Conservation (phyloP, 1,140 invertebrate species). For the Meloidogyne chitwoodi region DNA sequence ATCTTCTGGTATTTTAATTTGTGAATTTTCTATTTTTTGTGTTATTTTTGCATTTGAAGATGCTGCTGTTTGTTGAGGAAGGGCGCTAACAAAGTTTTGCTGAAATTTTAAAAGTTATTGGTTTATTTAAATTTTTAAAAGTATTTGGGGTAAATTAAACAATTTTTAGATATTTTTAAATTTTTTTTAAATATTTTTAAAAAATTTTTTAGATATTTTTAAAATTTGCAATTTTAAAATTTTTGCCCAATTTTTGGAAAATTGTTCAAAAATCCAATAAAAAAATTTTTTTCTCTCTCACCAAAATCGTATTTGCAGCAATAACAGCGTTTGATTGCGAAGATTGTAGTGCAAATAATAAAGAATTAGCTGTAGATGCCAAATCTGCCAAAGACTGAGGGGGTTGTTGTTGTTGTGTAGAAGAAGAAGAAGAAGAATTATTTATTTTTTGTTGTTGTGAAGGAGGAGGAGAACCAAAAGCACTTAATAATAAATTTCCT, state of each 20-base stretch:
- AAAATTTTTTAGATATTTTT: no score
- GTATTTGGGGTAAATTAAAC: neutral
- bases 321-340: conserved; percentile 16
- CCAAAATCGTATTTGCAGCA: conserved; percentile 16
- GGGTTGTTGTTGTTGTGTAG: neutral
- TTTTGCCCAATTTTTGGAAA: neutral
- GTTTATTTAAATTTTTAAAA: neutral
- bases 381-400: conserved; percentile 13
- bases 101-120: neutral
- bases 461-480: neutral
- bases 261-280: neutral
- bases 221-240: no score
- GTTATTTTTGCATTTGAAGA: neutral
- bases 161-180: no score
- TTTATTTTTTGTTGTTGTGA: no score
- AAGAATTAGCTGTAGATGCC: conserved; percentile 8
- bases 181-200: no score
- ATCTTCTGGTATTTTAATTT: neutral
- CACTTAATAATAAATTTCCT: neutral
- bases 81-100: conserved; percentile 17
- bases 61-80: neutral
- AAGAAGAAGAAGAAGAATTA: neutral
- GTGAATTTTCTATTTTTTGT: neutral
- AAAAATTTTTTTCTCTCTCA: neutral
- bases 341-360: conserved; percentile 10